These are phyloP conservation scores for Eulemur coronatus DNA, from an alignment of 2,797 vertebrate species.

Conservation along the genomic window DNA sequence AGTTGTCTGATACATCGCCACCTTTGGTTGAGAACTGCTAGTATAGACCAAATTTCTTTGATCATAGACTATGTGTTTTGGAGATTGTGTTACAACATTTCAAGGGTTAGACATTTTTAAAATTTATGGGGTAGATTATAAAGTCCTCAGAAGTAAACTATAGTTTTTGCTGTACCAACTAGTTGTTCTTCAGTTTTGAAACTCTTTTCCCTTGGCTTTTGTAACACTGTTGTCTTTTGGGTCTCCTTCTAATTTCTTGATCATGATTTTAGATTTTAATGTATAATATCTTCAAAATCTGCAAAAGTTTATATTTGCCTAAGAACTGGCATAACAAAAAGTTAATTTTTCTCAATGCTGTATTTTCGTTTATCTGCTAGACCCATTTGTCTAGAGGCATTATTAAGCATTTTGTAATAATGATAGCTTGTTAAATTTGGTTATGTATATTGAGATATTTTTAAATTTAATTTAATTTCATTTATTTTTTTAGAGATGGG, in stretches of 20 bases:
- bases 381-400: conserved; percentile 4
- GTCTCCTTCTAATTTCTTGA: neutral
- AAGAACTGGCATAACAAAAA: conserved; percentile 33
- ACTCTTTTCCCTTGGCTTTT: conserved; percentile 4
- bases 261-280: conserved; percentile 27
- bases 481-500: neutral
- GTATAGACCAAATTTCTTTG: conserved; percentile 4
- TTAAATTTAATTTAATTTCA: neutral
- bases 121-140: neutral
- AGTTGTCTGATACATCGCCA: neutral
- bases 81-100: conserved; percentile 11
- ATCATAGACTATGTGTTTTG: neutral
- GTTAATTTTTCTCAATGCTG: neutral
- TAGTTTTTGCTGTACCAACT: neutral
- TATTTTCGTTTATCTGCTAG: neutral
- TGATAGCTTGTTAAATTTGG: conserved; percentile 14
- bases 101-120: neutral
- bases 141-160: neutral
- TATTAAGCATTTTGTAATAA: conserved; percentile 44
- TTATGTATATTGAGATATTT: neutral
- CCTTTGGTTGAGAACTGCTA: neutral
- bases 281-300: conserved; percentile 40
- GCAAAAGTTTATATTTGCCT: neutral
- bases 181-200: conserved; percentile 5
- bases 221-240: neutral